Conservation (phyloP, 2,113 vertebrate genomes). For the Oxyruncus cristatus region DNA sequence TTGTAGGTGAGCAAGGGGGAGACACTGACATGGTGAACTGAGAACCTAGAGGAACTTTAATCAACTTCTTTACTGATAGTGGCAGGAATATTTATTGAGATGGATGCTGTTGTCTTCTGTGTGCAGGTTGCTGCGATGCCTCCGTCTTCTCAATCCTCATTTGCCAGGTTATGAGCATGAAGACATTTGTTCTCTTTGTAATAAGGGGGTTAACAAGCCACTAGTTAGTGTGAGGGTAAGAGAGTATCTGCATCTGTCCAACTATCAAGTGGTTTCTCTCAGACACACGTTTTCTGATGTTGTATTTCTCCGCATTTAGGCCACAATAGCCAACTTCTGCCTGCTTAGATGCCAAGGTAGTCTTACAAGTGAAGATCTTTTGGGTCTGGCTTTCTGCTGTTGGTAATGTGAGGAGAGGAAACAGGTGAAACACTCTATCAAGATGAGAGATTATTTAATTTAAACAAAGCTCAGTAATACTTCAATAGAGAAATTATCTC, state of each 20-base stretch:
- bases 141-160: not conserved
- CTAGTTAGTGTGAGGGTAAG: not conserved
- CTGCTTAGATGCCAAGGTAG: not conserved
- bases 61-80: not conserved
- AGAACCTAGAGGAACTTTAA: not conserved
- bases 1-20: not conserved
- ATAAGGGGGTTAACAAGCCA: not conserved
- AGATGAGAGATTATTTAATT: not conserved
- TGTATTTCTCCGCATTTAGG: not conserved
- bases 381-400: not conserved
- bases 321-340: not conserved
- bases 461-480: not conserved
- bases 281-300: not conserved
- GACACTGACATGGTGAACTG: not conserved
- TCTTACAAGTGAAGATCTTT: not conserved
- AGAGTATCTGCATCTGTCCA: not conserved
- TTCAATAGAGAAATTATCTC: not conserved
- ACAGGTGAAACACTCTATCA: not conserved
- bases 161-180: not conserved
- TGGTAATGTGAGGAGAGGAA: not conserved
- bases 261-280: not conserved
- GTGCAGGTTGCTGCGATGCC: not conserved
- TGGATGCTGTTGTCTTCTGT: not conserved
- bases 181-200: not conserved
- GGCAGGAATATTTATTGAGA: not conserved